Base-by-base conservation (phyloP, 2,113 vertebrate species). In the Phodopus roborovskii region DNA sequence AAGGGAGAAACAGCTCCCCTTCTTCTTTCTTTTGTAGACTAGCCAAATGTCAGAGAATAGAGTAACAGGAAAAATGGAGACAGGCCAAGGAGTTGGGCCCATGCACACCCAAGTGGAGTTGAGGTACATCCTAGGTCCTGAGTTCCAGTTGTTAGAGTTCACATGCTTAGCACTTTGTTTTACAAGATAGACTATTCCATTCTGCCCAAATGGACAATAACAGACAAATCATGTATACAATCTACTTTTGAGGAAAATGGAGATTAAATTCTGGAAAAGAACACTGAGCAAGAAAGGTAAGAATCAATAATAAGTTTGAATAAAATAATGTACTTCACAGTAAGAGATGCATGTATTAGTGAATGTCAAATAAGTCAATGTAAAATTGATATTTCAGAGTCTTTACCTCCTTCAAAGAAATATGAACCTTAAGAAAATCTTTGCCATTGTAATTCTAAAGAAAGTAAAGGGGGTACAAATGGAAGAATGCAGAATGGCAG, bases 361-460 rank as follows among this genome's bases (percentile, higher is more conserved):
- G 30, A 64, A 95, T 39, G 10, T 70, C 90, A 97, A 89, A 94
- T n/a, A 94, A 26, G 50, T 33, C 78, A 94, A 92, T 87, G 3
- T 82, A 92, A 96, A 97, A 97, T 30, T 70, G 24, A 83, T 89
- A 36, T 28, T n/a, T 28, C 85, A 64, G 88, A 94, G 85, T 86
- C 88, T 97, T 97, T 79, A 92, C 2, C 68, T 85, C 88, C 95
- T 62, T 95, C 36, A 96, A 95, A 92, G 84, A 82, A 95, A 82
- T 15, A 87, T 6, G 92, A 98, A 97, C 7, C 75, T 95, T 28
- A 97, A 93, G 97, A 95, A 90, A 95, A 97, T 94, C 92, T 95
- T 94, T 86, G 93, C 56, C 81, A 96, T 85, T 90, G 95, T 85
- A 97, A 79, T 97, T 97, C 85, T 92, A 95, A 97, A 91, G 95